A percentile compares a stretch with the other conserved stretches of the same genome.
phyloP scores from a whole-genome alignment of 1,140 invertebrate species.

The Zaprionus nigranus region DNA sequence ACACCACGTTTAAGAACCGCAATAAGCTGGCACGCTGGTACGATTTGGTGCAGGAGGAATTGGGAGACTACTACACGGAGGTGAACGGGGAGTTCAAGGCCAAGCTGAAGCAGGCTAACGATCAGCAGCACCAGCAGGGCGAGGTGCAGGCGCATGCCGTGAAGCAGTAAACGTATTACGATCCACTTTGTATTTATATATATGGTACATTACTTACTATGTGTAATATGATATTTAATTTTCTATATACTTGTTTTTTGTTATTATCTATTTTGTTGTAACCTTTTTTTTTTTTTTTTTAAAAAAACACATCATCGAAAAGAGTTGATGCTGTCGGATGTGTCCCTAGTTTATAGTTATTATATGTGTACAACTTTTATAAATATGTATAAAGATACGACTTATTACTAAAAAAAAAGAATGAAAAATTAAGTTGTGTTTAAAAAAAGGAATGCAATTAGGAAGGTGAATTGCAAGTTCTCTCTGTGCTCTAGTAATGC shows the following conservation, averaged over 20 bases:
- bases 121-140: slow-evolving; percentile 49
- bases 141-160: slow-evolving; percentile 64
- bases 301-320: background rate
- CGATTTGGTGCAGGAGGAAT: slow-evolving; percentile 86
- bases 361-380: slow-evolving; percentile 11
- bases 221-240: slow-evolving; percentile 7
- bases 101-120: slow-evolving; percentile 63
- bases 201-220: slow-evolving; percentile 12
- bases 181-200: slow-evolving; percentile 13
- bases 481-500: too few relatives aligned
- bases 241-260: slow-evolving; percentile 8
- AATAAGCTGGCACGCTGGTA: slow-evolving; percentile 88
- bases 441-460: too few relatives aligned
- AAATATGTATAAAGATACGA: slow-evolving; percentile 3
- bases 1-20: slow-evolving; percentile 86
- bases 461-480: too few relatives aligned
- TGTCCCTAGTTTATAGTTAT: slow-evolving; percentile 3
- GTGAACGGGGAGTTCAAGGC: slow-evolving; percentile 69
- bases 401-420: background rate
- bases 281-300: background rate
- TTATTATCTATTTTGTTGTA: slow-evolving; percentile 5
- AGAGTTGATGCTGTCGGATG: background rate
- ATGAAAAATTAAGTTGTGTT: background rate
- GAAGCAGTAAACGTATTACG: slow-evolving; percentile 20
- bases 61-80: slow-evolving; percentile 84